These are phyloP conservation scores for Tenodera sinensis DNA, from an alignment of 2,888 invertebrate species.

Conservation along the genomic window DNA sequence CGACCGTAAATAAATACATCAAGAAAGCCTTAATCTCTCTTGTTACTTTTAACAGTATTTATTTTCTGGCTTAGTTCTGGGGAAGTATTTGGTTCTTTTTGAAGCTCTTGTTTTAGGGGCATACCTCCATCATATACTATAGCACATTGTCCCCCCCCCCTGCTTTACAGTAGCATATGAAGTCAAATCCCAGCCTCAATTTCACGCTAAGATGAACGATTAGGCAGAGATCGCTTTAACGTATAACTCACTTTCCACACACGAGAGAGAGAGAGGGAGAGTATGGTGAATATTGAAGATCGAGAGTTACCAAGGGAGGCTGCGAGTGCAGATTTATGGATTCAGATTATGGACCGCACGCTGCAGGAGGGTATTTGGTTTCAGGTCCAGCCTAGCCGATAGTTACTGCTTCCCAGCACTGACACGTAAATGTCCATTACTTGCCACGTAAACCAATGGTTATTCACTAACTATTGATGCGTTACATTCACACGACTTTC, in stretches of 20 bases:
- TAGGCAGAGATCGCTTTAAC: slow-evolving; percentile 21
- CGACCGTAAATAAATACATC: too few species aligned
- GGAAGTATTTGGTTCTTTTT: too few species aligned
- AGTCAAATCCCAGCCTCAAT: slow-evolving; percentile 27
- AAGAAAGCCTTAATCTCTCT: too few species aligned
- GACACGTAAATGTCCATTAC: too few species aligned
- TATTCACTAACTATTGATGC: too few species aligned
- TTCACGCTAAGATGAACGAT: slow-evolving; percentile 27
- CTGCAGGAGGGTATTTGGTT: not conserved
- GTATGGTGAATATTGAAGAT: not conserved
- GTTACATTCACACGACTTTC: too few species aligned
- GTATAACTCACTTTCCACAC: slow-evolving; percentile 24
- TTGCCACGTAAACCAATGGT: too few species aligned
- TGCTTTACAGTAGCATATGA: slow-evolving; percentile 12
- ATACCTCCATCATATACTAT: not conserved
- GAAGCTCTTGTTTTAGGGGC: not conserved
- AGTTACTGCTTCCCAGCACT: too few species aligned
- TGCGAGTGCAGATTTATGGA: not conserved
- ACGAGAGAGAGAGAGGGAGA: too few species aligned
- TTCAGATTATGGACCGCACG: not conserved
- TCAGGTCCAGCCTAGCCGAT: not conserved
- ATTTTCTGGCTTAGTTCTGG: too few species aligned
- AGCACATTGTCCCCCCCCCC: not conserved
- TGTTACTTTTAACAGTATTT: too few species aligned
- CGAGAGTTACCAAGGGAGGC: not conserved